Conservation (phyloP, 2,113 vertebrate species). For the Acanthochromis polyacanthus region DNA sequence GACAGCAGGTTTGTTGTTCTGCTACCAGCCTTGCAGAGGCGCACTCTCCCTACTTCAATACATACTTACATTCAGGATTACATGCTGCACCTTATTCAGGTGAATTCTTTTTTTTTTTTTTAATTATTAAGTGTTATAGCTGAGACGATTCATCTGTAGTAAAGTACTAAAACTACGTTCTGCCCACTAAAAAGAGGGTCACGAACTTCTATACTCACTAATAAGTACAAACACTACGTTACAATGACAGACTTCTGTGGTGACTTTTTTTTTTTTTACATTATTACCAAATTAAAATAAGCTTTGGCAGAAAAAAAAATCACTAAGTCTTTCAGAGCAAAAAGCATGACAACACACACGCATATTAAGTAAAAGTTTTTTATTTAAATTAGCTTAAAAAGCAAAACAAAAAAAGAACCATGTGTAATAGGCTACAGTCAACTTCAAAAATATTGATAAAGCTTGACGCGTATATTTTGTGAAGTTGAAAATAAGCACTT, state of each 20-base stretch:
- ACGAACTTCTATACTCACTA: no score
- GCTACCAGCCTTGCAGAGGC: constrained; percentile 38
- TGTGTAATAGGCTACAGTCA: constrained; percentile 65
- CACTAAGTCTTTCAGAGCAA: neutral
- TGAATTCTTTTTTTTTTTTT: neutral
- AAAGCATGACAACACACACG: constrained; percentile 7
- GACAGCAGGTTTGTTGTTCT: constrained; percentile 40
- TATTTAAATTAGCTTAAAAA: constrained; percentile 84
- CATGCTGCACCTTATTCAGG: neutral
- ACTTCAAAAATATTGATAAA: constrained; percentile 70
- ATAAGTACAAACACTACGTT: no score
- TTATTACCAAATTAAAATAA: neutral
- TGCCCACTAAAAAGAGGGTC: no score
- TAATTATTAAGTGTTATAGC: no score
- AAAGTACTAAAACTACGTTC: no score
- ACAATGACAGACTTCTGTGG: no score
- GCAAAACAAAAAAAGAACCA: constrained; percentile 49
- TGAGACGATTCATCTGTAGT: no score
- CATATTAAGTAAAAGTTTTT: constrained; percentile 68
- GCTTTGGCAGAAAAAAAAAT: neutral
- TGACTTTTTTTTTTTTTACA: neutral
- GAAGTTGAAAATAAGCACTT: constrained; percentile 77
- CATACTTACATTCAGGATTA: neutral
- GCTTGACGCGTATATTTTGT: constrained; percentile 68
- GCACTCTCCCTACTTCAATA: constrained; percentile 6